Evolutionary conservation across 2,888 invertebrate genomes (phyloP).

Genomic region (Lordiphosa andalusiaca): DNA sequence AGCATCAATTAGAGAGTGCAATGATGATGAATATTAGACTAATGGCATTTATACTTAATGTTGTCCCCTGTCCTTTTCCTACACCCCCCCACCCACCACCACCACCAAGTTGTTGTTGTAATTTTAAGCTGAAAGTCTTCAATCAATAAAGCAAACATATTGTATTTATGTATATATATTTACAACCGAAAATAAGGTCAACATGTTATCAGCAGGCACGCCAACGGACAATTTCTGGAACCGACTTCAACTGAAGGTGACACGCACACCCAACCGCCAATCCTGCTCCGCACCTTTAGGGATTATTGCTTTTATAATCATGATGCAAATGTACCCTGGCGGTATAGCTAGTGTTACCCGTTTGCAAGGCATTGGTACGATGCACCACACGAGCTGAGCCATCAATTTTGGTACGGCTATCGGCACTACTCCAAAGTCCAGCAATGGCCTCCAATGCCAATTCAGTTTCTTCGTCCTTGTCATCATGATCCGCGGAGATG

Average conservation of each 20-base stretch:
- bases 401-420: constrained; percentile 77
- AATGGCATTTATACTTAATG: constrained; percentile 38
- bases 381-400: constrained; percentile 78
- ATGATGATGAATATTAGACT: constrained; percentile 23
- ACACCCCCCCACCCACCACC: no score
- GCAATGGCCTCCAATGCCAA: constrained; percentile 78
- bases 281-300: constrained; percentile 64
- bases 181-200: constrained; percentile 20
- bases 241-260: constrained; percentile 53
- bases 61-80: not conserved
- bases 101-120: constrained; percentile 44
- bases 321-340: constrained; percentile 78
- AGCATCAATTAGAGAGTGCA: constrained; percentile 39
- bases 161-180: constrained; percentile 2
- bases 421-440: constrained; percentile 77
- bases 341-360: constrained; percentile 78
- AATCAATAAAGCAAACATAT: constrained; percentile 43
- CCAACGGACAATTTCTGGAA: constrained; percentile 14
- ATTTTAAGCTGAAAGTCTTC: constrained; percentile 47
- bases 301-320: constrained; percentile 70
- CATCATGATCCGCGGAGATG: constrained; percentile 78
- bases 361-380: constrained; percentile 62
- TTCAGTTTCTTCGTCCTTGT: constrained; percentile 77
- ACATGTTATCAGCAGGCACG: constrained; percentile 35
- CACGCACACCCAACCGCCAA: constrained; percentile 72